Base-by-base conservation (phyloP, 2,888 invertebrate species). In the Phania funesta region DNA sequence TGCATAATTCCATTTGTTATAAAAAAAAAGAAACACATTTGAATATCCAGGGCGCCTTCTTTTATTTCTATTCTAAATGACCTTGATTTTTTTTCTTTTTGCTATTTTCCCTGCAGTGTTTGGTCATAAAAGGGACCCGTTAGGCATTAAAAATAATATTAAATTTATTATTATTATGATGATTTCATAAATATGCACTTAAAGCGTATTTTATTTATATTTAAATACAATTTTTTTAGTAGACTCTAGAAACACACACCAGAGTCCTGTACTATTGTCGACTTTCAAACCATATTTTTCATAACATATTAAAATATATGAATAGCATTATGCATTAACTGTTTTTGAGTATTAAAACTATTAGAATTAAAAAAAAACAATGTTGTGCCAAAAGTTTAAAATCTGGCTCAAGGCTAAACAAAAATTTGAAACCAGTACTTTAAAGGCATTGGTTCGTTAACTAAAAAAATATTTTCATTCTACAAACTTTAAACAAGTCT, bases 31-130 rank as follows among this genome's bases (percentile, higher is more conserved):
- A 64, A 32, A 65, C 35, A 35, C 35, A 50, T 24, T 65, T 65
- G n/a, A 50, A 65, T 50, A 65, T 35, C 35, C 65, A 1, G 50
- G 65, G 65, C 65, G 65, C 38, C 58, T 22, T 35, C 9, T 22
- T n/a, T 6, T 6, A 6, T 35, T 65, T 65, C 20, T n/a, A 5
- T 18, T 65, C 16, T 38, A 50, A 65, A 50, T 65, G 50, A 65
- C 65, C 65, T 65, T 65, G 65, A 38, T 2, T 24, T 65, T 50
- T 16, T 35, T 48, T 22, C 7, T 38, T 38, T 20, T 13, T 65
- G 35, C 35, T 65, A 38, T 35, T 35, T 35, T 16, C 35, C 65
- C 65, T 50, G 65, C 16, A 50, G 35, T 20, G 50, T 38, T 50
- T 24, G 7, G 48, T 22, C 65, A 50, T 50, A n/a, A 50, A 44